A percentile compares a stretch with the other conserved stretches of the same genome.
phyloP scores from a whole-genome alignment of 2,797 vertebrate genomes.

The Danionella dracula region DNA sequence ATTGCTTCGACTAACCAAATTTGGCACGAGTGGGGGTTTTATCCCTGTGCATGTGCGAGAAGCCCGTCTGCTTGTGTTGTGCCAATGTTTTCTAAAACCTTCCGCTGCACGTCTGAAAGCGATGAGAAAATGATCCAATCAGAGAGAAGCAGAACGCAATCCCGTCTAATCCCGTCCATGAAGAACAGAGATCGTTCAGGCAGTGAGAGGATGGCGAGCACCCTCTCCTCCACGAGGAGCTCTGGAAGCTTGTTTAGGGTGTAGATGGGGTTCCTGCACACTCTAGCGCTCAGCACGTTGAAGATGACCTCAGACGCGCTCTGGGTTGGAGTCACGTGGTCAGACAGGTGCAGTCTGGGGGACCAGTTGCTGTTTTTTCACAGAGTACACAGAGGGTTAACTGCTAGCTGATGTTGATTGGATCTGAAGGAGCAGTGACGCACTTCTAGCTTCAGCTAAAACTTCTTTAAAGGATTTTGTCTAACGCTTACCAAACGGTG shows the following conservation, averaged over 20 bases:
- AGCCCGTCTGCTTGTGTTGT: not conserved
- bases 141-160: slow-evolving; percentile 62
- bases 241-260: too few species aligned
- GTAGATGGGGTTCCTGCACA: not conserved
- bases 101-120: slow-evolving; percentile 43
- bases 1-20: not conserved
- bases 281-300: too few species aligned
- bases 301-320: not conserved
- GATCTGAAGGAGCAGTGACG: too few species aligned
- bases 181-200: slow-evolving; percentile 36
- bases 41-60: not conserved
- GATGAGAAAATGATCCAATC: slow-evolving; percentile 69
- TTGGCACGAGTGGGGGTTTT: not conserved
- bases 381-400: not conserved
- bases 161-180: slow-evolving; percentile 64
- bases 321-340: slow-evolving; percentile 14
- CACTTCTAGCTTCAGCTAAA: too few species aligned
- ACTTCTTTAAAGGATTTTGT: too few species aligned
- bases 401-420: not conserved
- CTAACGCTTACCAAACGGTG: too few species aligned
- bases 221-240: not conserved
- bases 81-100: slow-evolving; percentile 54
- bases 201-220: slow-evolving; percentile 26
- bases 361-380: not conserved
- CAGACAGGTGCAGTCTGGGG: not conserved